A percentile compares a stretch with the other conserved stretches of the same genome.
Evolutionary conservation across 1,140 invertebrate genomes (phyloP).

Genomic region (Drosophila repletoides): DNA sequence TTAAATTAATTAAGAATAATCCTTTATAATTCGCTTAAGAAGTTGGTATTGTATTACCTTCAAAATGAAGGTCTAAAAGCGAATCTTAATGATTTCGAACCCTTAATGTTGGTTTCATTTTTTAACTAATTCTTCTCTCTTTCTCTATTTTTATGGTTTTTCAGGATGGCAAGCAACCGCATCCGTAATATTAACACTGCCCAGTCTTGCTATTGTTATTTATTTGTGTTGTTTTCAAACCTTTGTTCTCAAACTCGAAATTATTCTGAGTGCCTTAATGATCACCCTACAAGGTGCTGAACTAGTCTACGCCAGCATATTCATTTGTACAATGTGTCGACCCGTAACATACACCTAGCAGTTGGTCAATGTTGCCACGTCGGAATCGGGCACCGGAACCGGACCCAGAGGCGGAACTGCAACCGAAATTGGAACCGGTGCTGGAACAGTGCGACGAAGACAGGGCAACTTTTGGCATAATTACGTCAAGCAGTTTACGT

Average conservation of each 20-base stretch:
- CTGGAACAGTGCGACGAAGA: slow-evolving; percentile 43
- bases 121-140: neutral
- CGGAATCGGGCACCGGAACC: slow-evolving; percentile 38
- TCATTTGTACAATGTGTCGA: slow-evolving; percentile 89
- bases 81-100: no score
- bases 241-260: slow-evolving; percentile 90
- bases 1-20: no score
- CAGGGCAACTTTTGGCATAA: slow-evolving; percentile 50
- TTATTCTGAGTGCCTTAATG: slow-evolving; percentile 93
- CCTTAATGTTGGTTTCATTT: no score
- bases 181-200: slow-evolving; percentile 91
- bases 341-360: slow-evolving; percentile 84
- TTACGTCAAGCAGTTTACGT: slow-evolving; percentile 49
- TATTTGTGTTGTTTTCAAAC: slow-evolving; percentile 95
- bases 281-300: slow-evolving; percentile 90
- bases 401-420: neutral
- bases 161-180: slow-evolving; percentile 89
- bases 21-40: no score
- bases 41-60: no score
- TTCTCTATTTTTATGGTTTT: no score
- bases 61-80: no score
- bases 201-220: slow-evolving; percentile 90
- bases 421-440: slow-evolving; percentile 5
- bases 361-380: slow-evolving; percentile 67
- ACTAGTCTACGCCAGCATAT: slow-evolving; percentile 89